Base-by-base conservation (phyloP, 1,140 invertebrate species). In the Gryllus bimaculatus region DNA sequence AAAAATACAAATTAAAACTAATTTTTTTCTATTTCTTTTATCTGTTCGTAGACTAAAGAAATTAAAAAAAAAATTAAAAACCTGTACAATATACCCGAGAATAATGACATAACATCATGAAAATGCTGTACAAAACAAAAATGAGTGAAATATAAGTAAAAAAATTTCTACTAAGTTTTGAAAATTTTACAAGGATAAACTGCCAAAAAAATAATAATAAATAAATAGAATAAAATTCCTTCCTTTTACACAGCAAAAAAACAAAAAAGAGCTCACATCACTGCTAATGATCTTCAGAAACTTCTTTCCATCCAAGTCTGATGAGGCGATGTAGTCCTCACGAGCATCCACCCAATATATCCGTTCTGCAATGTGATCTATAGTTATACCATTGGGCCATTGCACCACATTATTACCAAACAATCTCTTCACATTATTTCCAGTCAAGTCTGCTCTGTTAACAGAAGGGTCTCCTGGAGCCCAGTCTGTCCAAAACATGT, bases 401-500 rank as follows among this genome's bases (percentile, higher is more conserved):
- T 93, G 90, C 0, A 96, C 92, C 7, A 82, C 85, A 8, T 89
- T 88, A 81, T 89, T 91, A 2, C 87, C 88, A 78, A 96, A 93
- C 48, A 97, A 85, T 77, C 88, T 87, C 79, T 89, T 91, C 6
- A 93, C 88, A 81, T 95, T 89, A 0, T 86, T 89, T 0, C 97
- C 97, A 85, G 98, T 96, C 80, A 98, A 88, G 83, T 94, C 93
- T 3, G 96, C 92, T 75, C 95, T 85, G 49, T 94, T 94, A 20
- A 98, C 93, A 0, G 92, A 91, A 0, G 95, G 92, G 81, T 90
- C 90, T 49, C 86, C 88, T 15, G 88, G 89, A 20, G 95, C 93
- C 96, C 96, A 98, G 85, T 98, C 96, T 0, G 95, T 96, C 94
- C 96, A 96, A 83, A 95, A 97, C 83, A 98, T 87, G 82, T 92